Percentiles rank a stretch among this genome's conserved stretches.
These are phyloP conservation scores for Lanistes nyassanus DNA, from an alignment of 1,140 invertebrate genomes.

Conservation along the genomic window DNA sequence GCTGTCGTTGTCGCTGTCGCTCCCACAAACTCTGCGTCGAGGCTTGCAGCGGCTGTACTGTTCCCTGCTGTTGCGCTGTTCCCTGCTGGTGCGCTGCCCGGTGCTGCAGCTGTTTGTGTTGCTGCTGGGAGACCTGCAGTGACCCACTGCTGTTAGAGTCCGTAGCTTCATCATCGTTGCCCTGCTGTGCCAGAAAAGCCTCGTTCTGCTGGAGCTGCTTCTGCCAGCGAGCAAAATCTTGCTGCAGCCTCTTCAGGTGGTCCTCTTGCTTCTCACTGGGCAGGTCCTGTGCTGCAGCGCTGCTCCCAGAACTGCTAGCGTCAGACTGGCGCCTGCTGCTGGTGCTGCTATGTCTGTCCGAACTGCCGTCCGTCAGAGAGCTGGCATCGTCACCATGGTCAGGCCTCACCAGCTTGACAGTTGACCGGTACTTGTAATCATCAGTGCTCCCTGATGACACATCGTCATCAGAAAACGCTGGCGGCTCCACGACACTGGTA, in stretches of 20 bases:
- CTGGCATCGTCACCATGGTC: slow-evolving; percentile 5
- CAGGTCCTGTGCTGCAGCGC: background rate
- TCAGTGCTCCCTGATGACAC: slow-evolving; percentile 22
- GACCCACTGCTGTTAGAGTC: slow-evolving; percentile 20
- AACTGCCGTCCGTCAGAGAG: background rate
- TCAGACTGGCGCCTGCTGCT: slow-evolving; percentile 4
- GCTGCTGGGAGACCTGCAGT: slow-evolving; percentile 50
- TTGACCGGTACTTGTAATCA: slow-evolving; percentile 22
- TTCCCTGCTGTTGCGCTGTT: too few relatives aligned
- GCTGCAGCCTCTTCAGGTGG: slow-evolving; percentile 38
- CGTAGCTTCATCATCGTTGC: slow-evolving; percentile 21
- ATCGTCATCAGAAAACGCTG: slow-evolving; percentile 20
- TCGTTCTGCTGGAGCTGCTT: slow-evolving; percentile 53
- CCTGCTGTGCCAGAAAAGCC: slow-evolving; percentile 39
- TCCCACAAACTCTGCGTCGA: too few relatives aligned
- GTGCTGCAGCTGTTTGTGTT: slow-evolving; percentile 40
- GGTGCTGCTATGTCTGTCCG: background rate
- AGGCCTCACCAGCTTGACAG: slow-evolving; percentile 17
- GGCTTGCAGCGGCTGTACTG: too few relatives aligned
- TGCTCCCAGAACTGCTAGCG: slow-evolving; percentile 10
- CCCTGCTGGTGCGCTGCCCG: background rate
- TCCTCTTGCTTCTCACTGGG: slow-evolving; percentile 13
- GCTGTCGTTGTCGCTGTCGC: too few relatives aligned
- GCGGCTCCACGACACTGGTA: slow-evolving; percentile 8
- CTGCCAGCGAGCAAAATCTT: slow-evolving; percentile 53